Base-by-base conservation (phyloP, 1,140 invertebrate genomes). In the Papilio helenus region DNA sequence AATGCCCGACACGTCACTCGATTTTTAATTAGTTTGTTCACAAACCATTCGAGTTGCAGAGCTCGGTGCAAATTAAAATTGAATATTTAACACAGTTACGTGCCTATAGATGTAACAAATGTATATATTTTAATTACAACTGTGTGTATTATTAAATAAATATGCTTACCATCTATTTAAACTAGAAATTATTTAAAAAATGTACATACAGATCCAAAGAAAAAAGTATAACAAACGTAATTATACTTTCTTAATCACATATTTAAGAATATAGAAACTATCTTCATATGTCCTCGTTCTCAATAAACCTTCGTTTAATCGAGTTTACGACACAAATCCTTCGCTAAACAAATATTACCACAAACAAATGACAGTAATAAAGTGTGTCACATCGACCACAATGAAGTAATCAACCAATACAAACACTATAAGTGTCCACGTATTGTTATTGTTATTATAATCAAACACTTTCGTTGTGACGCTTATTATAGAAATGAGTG, bases 21-120 rank as follows among this genome's bases (percentile, higher is more conserved):
- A 68, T 68, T 72, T 72, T 44, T 72, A 72, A 72, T 72, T 42
- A 72, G 71, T 72, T 72, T 72, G 34, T 42, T 20, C 8, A 23
- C 39, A 72, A 44, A 20, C n/a, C 71, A 42, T 9, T 42, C 34
- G 34, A 72, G 29, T 72, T 72, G 71, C n/a, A 72, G 34, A 42
- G 71, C 39, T 72, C 18, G 4, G 61, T 7, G 61, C 26, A 68
- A 68, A 34, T 68, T 68, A 68, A 68, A 68, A 68, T 29, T 68
- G 61, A 68, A 68, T 68, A 68, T 68, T 68, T 68, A 68, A 68
- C 61, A 68, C 5, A 16, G 61, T 34, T 16, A 34, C 26, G 20
- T 68, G 61, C 61, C 10, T 61, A 58, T 58, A 23, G 20, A 23
- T 10, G 3, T 18, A n/a, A 65, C 58, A 29, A 68, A 12, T 8